phyloP scores from a whole-genome alignment of 2,888 invertebrate genomes.

The Bombylius major region DNA sequence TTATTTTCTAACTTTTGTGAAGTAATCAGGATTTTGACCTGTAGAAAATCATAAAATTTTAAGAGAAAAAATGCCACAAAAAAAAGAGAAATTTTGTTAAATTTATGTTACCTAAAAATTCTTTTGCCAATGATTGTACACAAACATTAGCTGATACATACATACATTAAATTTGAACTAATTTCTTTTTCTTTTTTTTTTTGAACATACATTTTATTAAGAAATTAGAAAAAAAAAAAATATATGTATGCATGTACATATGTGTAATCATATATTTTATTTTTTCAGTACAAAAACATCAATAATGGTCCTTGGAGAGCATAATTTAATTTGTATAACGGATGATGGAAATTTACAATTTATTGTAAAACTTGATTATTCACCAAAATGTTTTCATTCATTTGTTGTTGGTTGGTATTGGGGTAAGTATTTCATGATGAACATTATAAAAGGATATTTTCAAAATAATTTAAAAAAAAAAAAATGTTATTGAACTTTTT shows the following conservation, averaged over 20 bases:
- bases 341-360: conserved; percentile 70
- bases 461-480: conserved; percentile 1
- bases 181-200: background rate
- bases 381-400: conserved; percentile 60
- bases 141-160: no score
- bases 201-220: background rate
- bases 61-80: no score
- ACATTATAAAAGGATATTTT: background rate
- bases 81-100: no score
- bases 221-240: background rate
- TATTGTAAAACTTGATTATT: conserved; percentile 74
- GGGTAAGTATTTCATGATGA: conserved; percentile 38
- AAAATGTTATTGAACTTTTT: no score
- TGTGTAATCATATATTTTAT: background rate
- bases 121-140: no score
- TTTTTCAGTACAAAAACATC: conserved; percentile 50
- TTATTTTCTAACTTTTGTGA: no score
- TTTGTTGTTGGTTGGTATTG: conserved; percentile 59
- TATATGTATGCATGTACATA: background rate
- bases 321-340: conserved; percentile 66
- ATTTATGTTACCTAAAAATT: no score
- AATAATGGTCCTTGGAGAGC: conserved; percentile 71
- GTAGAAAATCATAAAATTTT: no score
- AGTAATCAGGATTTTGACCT: no score
- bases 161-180: background rate